These are phyloP conservation scores for Sycobia sp. DNA, from an alignment of 1,140 invertebrate genomes.

Conservation along the genomic window DNA sequence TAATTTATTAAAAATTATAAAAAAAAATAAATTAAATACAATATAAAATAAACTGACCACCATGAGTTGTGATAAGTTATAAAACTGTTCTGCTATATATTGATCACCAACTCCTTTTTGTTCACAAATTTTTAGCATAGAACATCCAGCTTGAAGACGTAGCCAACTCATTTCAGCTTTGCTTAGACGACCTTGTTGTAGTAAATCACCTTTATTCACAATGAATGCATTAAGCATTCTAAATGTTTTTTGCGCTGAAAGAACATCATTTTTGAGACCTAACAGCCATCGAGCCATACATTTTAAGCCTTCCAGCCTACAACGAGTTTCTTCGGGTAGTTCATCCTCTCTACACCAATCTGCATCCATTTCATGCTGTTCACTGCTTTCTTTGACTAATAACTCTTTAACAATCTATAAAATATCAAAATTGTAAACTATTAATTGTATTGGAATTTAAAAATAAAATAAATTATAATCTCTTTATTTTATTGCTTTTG, in stretches of 20 bases:
- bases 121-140: conserved; percentile 95
- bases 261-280: conserved; percentile 85
- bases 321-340: conserved; percentile 87
- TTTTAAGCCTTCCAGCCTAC: conserved; percentile 94
- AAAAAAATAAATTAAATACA: conserved; percentile 11
- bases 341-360: conserved; percentile 89
- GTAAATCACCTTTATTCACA: conserved; percentile 83
- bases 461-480: not conserved
- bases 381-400: conserved; percentile 80
- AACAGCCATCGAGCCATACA: conserved; percentile 95
- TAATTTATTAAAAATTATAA: not conserved
- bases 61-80: conserved; percentile 89
- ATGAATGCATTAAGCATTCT: conserved; percentile 90
- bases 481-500: too few species aligned
- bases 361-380: conserved; percentile 62
- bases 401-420: conserved; percentile 89
- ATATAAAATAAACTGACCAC: conserved; percentile 66
- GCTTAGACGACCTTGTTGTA: conserved; percentile 75
- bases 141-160: conserved; percentile 86
- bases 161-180: conserved; percentile 92
- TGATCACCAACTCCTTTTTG: conserved; percentile 95
- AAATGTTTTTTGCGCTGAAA: conserved; percentile 93
- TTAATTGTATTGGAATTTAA: too few species aligned
- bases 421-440: not conserved
- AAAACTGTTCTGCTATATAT: conserved; percentile 92